These are phyloP conservation scores for Synergus japonicus DNA, from an alignment of 2,888 invertebrate species.

Conservation along the genomic window DNA sequence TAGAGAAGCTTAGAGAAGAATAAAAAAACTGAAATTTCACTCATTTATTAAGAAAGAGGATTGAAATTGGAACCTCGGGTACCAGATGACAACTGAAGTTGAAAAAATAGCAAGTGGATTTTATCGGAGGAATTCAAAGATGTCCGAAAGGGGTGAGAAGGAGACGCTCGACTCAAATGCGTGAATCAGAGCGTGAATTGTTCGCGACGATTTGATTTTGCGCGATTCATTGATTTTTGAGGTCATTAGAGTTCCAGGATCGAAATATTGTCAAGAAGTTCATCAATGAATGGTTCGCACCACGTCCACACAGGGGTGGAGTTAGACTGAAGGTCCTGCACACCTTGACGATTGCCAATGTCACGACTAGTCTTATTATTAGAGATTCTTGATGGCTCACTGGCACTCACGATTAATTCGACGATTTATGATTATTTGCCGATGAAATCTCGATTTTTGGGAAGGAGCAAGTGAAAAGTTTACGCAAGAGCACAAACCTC, in stretches of 20 bases:
- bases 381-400: slow-evolving; percentile 11
- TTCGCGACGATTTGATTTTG: background rate
- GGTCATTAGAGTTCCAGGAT: slow-evolving; percentile 6
- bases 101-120: background rate
- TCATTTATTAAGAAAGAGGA: background rate
- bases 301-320: background rate
- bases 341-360: slow-evolving; percentile 45
- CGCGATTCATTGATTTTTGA: slow-evolving; percentile 16
- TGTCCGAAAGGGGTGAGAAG: slow-evolving; percentile 15
- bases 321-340: slow-evolving; percentile 1
- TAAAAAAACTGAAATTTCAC: background rate
- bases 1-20: background rate
- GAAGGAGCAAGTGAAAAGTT: slow-evolving; percentile 54
- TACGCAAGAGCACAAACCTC: slow-evolving; percentile 63
- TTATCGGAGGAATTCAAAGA: slow-evolving; percentile 18
- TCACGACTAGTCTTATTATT: slow-evolving; percentile 45
- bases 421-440: background rate
- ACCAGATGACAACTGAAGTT: background rate
- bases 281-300: slow-evolving; percentile 6
- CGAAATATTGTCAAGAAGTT: slow-evolving; percentile 1
- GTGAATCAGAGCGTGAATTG: slow-evolving; percentile 1
- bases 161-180: background rate
- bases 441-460: slow-evolving; percentile 38
- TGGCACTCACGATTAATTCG: slow-evolving; percentile 11
- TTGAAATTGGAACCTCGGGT: background rate